Percentiles rank a stretch among this genome's conserved stretches.
These are phyloP conservation scores for Coracias cyanogaster DNA, from an alignment of 2,797 vertebrate genomes.

Conservation along the genomic window DNA sequence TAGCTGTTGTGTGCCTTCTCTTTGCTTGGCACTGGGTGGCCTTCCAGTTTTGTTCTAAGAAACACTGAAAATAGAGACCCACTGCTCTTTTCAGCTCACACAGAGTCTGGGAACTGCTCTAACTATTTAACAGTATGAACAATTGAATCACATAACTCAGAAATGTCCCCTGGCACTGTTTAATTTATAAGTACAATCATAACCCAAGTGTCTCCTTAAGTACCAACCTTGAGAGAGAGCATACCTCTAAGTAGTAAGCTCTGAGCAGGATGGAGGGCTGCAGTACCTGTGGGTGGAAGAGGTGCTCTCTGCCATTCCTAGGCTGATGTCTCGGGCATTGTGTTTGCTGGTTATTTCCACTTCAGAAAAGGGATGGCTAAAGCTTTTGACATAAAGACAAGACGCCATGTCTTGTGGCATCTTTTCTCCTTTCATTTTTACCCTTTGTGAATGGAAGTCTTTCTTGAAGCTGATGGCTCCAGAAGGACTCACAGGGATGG, in stretches of 20 bases:
- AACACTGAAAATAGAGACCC: neutral
- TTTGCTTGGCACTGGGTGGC: neutral
- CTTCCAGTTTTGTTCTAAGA: neutral
- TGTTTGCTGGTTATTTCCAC: neutral
- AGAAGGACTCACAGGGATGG: neutral
- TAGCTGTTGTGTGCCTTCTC: neutral
- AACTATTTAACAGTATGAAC: neutral
- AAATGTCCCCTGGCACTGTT: neutral
- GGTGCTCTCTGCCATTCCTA: neutral
- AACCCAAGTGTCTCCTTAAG: neutral
- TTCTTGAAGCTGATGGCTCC: neutral
- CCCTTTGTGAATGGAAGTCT: neutral
- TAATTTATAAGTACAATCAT: neutral
- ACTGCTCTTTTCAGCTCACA: neutral
- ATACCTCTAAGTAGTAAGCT: neutral
- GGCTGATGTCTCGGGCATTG: neutral
- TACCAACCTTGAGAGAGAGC: neutral
- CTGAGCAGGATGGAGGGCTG: neutral
- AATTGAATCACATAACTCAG: neutral
- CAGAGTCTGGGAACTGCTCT: neutral
- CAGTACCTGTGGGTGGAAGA: fast-evolving
- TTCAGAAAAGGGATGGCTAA: neutral
- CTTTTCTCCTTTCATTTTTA: neutral
- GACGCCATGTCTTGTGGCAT: neutral
- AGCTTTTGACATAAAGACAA: fast-evolving